phyloP scores from a whole-genome alignment of 2,113 vertebrate genomes.

The Hipposideros armiger region DNA sequence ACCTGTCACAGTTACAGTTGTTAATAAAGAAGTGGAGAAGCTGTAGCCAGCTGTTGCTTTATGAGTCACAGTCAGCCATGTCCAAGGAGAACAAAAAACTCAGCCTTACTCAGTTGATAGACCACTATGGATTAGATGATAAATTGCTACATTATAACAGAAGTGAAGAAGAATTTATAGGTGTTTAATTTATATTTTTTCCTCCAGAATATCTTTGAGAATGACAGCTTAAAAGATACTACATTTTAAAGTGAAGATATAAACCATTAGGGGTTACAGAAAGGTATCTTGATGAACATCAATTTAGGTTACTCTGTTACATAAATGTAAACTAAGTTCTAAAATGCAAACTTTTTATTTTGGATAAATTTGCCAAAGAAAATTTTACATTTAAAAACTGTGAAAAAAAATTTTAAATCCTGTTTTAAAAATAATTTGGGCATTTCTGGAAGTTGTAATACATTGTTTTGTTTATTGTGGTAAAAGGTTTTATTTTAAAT shows the following conservation, averaged over 20 bases:
- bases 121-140: too few relatives aligned
- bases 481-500: slow-evolving; percentile 60
- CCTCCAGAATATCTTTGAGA: slow-evolving; percentile 37
- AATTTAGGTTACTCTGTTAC: background rate
- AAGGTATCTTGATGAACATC: background rate
- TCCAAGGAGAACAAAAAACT: too few relatives aligned
- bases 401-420: slow-evolving; percentile 9
- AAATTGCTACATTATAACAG: too few relatives aligned
- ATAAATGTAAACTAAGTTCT: slow-evolving; percentile 27
- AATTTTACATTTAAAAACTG: too few relatives aligned
- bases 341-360: background rate
- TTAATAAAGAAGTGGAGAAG: too few relatives aligned
- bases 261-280: background rate
- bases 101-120: too few relatives aligned
- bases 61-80: too few relatives aligned
- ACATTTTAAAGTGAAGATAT: slow-evolving; percentile 49
- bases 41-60: too few relatives aligned
- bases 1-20: too few relatives aligned
- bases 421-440: slow-evolving; percentile 25
- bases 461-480: slow-evolving; percentile 31
- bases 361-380: too few relatives aligned
- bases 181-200: too few relatives aligned
- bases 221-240: slow-evolving; percentile 30
- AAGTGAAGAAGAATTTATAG: too few relatives aligned
- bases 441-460: slow-evolving; percentile 49